Evolutionary conservation across 2,113 vertebrate genomes (phyloP), one percentile per base, ranked within the genome.

Genomic region (Naja naja): DNA sequence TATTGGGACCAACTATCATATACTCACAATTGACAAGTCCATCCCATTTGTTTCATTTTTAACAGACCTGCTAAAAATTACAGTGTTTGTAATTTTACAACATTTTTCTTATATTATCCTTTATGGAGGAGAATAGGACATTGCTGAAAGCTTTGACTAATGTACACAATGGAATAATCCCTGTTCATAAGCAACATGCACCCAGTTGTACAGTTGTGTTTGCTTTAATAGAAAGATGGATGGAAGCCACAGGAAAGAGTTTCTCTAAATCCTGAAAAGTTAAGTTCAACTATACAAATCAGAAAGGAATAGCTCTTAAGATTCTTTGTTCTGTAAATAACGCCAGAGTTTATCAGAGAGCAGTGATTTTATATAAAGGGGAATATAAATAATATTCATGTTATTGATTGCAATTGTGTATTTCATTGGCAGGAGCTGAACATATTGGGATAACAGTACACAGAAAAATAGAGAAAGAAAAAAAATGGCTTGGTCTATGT

Each of bases 161-260:
- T 89, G 14, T 7, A 81, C 89, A 5, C 60, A 95, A 92, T 87
- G 7, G 81, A 43, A 90, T 91, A 45, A 87, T 55, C 34, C 88
- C 22, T n/a, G 5, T 89, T 92, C 69, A 87, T 0, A n/a, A 23
- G 22, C 27, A 52, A 60, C 53, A 89, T 47, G 45, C 30, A 25
- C 34, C 69, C 34, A 55, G 25, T 60, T 91, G 34, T 91, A 64
- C 49, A 81, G 47, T 81, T 53, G 25, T 91, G 18, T 43, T 93
- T 9, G 0, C 45, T 81, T 81, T 92, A 89, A 87, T 81, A 60
- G 74, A 89, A 25, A 90, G 54, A 89, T 88, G 55, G 90, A 56
- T 64, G 85, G 11, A 22, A 20, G 45, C 16, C 88, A 27, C 1
- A 52, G 91, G 90, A n/a, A 54, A 90, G 12, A 55, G 69, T 89